Evolutionary conservation across 2,113 vertebrate genomes (phyloP).

Genomic region (Lucifuga dentata): DNA sequence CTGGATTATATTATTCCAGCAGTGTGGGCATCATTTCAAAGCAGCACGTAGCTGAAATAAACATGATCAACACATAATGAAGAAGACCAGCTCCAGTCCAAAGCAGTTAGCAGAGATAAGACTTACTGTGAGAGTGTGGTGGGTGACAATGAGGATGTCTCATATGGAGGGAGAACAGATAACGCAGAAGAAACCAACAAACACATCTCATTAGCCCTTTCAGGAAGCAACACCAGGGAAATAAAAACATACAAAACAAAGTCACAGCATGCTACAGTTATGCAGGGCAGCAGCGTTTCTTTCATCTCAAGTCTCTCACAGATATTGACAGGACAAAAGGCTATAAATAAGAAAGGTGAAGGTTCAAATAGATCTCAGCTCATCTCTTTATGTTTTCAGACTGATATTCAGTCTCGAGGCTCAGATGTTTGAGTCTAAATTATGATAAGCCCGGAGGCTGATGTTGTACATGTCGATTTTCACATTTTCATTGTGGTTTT

Average conservation of each 20-base stretch:
- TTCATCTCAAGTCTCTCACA: constrained; percentile 17
- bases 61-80: constrained; percentile 39
- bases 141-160: constrained; percentile 48
- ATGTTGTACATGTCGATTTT: constrained; percentile 51
- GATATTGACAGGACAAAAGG: constrained; percentile 33
- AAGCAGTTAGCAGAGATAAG: constrained; percentile 29
- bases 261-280: background rate
- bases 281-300: constrained; percentile 9
- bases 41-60: constrained; percentile 42
- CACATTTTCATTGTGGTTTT: constrained; percentile 36
- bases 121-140: constrained; percentile 16
- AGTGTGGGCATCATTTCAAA: constrained; percentile 37
- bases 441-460: constrained; percentile 50
- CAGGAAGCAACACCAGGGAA: constrained; percentile 4
- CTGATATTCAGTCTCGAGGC: constrained; percentile 17
- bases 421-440: constrained; percentile 54
- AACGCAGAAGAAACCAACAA: constrained; percentile 21
- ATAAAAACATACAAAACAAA: constrained; percentile 11
- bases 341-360: constrained; percentile 49
- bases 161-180: constrained; percentile 10
- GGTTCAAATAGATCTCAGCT: constrained; percentile 26
- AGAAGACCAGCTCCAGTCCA: constrained; percentile 29
- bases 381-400: constrained; percentile 12
- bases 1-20: constrained; percentile 22
- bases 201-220: constrained; percentile 23